Conservation (phyloP, 1,140 invertebrate genomes). For the Venustaconcha ellipsiformis region DNA sequence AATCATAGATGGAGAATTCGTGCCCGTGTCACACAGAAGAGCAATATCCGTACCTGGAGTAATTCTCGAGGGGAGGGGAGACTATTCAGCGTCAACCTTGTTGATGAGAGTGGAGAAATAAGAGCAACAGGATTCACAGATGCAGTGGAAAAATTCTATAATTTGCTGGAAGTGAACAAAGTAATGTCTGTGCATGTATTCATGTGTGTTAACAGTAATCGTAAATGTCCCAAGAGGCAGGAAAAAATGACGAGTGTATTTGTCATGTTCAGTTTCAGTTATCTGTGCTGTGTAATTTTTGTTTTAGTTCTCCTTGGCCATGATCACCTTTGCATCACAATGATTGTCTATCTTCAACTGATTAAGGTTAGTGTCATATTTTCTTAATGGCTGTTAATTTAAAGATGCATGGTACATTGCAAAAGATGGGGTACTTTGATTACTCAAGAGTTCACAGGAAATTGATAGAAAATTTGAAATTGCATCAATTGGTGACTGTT, state of each 20-base stretch:
- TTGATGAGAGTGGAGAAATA: constrained; percentile 96
- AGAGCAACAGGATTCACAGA: constrained; percentile 94
- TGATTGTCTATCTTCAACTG: background rate
- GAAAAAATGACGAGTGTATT: background rate
- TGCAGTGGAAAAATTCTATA: constrained; percentile 89
- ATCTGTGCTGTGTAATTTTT: background rate
- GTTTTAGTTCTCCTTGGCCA: background rate
- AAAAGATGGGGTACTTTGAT: too few relatives aligned
- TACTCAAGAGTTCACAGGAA: too few relatives aligned
- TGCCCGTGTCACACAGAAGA: constrained; percentile 88
- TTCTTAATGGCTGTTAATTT: background rate
- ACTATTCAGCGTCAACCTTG: constrained; percentile 91
- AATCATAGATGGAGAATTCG: constrained; percentile 88
- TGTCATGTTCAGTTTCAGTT: background rate
- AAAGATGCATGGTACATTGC: too few relatives aligned
- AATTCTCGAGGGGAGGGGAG: constrained; percentile 94
- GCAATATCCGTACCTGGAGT: constrained; percentile 85
- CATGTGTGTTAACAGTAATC: background rate
- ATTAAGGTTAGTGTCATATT: background rate
- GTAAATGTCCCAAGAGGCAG: background rate
- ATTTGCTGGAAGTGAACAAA: constrained; percentile 85
- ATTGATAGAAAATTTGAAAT: too few relatives aligned
- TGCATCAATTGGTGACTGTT: too few relatives aligned
- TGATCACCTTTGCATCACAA: too few relatives aligned
- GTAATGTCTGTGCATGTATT: constrained; percentile 44